Base-by-base conservation (phyloP, 2,113 vertebrate genomes). In the Alligator sinensis region DNA sequence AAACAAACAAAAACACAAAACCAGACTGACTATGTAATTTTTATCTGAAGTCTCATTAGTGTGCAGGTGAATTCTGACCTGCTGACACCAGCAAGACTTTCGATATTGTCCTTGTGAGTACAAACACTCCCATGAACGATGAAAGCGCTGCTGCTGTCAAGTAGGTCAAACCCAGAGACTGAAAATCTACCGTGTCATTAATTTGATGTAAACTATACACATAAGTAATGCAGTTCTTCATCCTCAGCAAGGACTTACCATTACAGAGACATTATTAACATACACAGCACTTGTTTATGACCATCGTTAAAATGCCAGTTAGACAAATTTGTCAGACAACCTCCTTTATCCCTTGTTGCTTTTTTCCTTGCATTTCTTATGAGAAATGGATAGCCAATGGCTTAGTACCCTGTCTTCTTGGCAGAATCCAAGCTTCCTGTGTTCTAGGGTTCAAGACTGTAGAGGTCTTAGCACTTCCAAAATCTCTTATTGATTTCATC, bases 281-380 rank as follows among this genome's bases (percentile, higher is more conserved):
- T 74, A 61, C 10, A 64, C 18, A 75, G 12, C 19, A 82, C 77
- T 77, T 74, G 63, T 81, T 93, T 87, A 91, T 87, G 87, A 61
- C 38, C 64, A 18, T 30, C 87, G 38, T 90, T 92, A 90, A 94
- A 94, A 72, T 91, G 92, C 60, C 91, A 91, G 68, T 77, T 88
- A 86, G 82, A 75, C 59, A 87, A 89, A 87, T 91, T 86, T 79
- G 77, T 34, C 74, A 86, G 15, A 6, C 12, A 86, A 9, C 27
- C 21, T 80, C 57, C 59, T 70, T 93, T 64, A 78, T 84, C 70
- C 59, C 79, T 76, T 80, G 86, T 82, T 78, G 77, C 12, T 3
- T 84, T 86, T 10, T 64, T 38, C 80, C 38, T 70, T 86, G 72
- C 76, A 34, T 19, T 87, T 21, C 58, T 77, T 58, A 5, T 84